A percentile compares a stretch with the other conserved stretches of the same genome.
These are phyloP conservation scores for Gonocerus acuteangulatus DNA, from an alignment of 2,888 invertebrate species.

Conservation along the genomic window DNA sequence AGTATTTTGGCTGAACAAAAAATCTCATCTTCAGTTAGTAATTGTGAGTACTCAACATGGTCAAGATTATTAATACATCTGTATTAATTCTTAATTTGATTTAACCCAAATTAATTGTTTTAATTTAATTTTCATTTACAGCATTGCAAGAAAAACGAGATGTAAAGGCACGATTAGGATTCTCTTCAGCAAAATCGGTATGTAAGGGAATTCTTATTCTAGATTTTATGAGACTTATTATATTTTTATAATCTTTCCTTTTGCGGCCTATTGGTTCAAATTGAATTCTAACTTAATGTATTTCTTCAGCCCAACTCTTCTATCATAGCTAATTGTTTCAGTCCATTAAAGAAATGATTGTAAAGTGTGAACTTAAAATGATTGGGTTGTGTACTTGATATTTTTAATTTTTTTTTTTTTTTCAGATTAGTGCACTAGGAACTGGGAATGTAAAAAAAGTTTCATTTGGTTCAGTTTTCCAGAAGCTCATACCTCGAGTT, in stretches of 20 bases:
- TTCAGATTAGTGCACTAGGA: neutral
- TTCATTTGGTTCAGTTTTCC: slow-evolving; percentile 27
- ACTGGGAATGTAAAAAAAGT: slow-evolving; percentile 17
- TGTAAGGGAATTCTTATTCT: too few relatives aligned
- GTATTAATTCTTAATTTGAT: neutral
- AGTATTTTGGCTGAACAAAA: slow-evolving; percentile 2
- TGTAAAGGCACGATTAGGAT: slow-evolving; percentile 11
- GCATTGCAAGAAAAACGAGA: neutral
- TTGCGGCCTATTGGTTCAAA: too few relatives aligned
- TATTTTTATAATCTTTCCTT: too few relatives aligned
- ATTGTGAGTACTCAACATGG: neutral
- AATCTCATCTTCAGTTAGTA: neutral
- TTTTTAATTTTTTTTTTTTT: too few relatives aligned
- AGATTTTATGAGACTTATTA: too few relatives aligned
- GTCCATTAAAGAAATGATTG: too few relatives aligned
- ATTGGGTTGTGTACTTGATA: too few relatives aligned
- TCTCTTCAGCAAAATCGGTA: slow-evolving; percentile 7
- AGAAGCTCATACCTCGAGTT: slow-evolving; percentile 26
- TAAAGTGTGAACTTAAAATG: too few relatives aligned
- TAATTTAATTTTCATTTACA: neutral
- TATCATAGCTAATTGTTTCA: too few relatives aligned
- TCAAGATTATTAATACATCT: neutral
- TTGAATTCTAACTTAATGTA: too few relatives aligned
- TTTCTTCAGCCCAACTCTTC: too few relatives aligned
- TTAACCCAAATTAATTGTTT: too few relatives aligned